phyloP scores from a whole-genome alignment of 2,797 vertebrate species.

The Petrocephalus sullivani region DNA sequence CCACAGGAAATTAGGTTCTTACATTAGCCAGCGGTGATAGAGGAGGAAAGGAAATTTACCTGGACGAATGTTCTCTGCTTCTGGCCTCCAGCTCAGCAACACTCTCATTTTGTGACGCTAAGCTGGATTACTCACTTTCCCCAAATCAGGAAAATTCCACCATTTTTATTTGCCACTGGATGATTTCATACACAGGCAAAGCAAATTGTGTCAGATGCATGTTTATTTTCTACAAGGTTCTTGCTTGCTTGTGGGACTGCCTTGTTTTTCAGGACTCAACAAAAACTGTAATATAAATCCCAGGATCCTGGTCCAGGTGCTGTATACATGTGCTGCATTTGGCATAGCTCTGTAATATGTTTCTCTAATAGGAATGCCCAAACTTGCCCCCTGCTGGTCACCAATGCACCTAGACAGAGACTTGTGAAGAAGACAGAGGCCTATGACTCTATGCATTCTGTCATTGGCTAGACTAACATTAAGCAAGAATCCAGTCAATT shows the following conservation, averaged over 20 bases:
- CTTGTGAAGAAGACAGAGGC: neutral
- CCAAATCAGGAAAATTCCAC: neutral
- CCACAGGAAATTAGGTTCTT: constrained; percentile 46
- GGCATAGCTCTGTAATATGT: neutral
- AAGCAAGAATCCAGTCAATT: neutral
- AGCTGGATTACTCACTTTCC: neutral
- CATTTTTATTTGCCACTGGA: neutral
- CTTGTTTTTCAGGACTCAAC: neutral
- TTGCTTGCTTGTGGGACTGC: neutral
- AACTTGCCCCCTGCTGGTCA: neutral
- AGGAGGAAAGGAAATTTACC: constrained; percentile 42
- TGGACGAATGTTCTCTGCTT: constrained; percentile 38
- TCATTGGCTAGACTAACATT: neutral
- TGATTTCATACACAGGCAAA: neutral
- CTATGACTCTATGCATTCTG: neutral
- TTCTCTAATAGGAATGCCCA: neutral
- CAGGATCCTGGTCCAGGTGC: neutral
- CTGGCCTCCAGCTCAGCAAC: constrained; percentile 16
- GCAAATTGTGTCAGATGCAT: neutral
- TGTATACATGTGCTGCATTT: neutral
- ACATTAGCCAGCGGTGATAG: constrained; percentile 39
- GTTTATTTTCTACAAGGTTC: neutral
- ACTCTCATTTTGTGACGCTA: neutral
- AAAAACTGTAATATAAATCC: neutral
- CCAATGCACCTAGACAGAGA: neutral